phyloP scores from a whole-genome alignment of 2,797 vertebrate genomes.

The Lepidocolaptes lacrymiger region DNA sequence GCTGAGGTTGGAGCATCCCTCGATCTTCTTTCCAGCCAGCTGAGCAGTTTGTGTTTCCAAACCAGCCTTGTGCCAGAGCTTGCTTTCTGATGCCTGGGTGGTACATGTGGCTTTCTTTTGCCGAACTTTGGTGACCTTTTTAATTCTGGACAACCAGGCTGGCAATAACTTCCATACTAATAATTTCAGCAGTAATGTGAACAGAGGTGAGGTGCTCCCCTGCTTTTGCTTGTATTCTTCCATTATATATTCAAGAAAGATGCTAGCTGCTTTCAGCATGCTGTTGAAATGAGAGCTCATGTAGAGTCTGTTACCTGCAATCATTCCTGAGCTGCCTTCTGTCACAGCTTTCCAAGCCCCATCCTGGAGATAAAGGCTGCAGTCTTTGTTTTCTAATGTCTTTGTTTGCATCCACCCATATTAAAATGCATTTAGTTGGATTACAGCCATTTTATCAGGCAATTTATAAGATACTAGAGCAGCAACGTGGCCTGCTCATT shows the following conservation, averaged over 20 bases:
- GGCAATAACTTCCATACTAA: background rate
- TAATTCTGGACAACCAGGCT: background rate
- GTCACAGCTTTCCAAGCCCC: background rate
- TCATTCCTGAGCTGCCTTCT: background rate
- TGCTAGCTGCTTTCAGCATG: background rate
- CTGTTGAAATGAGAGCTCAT: constrained; percentile 21
- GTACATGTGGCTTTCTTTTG: background rate
- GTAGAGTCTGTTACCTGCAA: constrained; percentile 16
- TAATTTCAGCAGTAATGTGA: background rate
- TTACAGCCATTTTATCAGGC: background rate
- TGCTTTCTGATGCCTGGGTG: background rate
- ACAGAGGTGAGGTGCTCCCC: background rate
- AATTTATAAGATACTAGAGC: background rate
- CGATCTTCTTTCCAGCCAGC: background rate
- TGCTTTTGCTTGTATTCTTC: constrained; percentile 13
- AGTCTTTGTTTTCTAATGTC: background rate
- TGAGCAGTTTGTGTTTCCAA: background rate
- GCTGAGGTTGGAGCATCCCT: background rate
- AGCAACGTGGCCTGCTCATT: background rate
- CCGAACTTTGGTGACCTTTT: background rate
- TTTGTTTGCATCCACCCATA: background rate
- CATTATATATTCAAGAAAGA: constrained; percentile 23
- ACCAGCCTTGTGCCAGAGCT: background rate
- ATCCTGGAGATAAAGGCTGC: background rate
- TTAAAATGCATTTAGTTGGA: background rate